phyloP scores from a whole-genome alignment of 92 coral and sea anemone species.

The Porites lobata region DNA sequence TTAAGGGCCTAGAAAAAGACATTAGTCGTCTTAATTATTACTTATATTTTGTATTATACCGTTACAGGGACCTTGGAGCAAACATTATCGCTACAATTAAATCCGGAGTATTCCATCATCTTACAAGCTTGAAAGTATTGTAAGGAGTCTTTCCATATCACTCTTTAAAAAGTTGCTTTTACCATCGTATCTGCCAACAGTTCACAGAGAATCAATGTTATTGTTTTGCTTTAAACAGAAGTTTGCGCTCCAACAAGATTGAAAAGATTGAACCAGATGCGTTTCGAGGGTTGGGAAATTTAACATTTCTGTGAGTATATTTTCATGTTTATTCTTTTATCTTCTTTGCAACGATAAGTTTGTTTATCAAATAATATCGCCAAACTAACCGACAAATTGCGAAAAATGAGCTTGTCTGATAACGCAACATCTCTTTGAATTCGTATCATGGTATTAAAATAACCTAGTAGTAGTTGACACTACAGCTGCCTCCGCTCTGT shows the following conservation, averaged over 20 bases:
- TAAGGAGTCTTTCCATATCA: constrained; percentile 30
- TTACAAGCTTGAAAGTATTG: constrained; percentile 53
- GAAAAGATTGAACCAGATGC: constrained; percentile 37
- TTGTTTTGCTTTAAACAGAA: constrained; percentile 26
- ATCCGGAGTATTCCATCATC: constrained; percentile 27
- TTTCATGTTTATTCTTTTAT: too few species aligned
- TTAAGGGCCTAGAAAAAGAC: too few species aligned
- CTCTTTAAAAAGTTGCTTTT: too few species aligned
- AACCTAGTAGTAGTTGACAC: too few species aligned
- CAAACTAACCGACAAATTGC: too few species aligned
- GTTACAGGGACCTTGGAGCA: constrained; percentile 52
- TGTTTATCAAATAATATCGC: too few species aligned
- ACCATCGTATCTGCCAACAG: too few species aligned
- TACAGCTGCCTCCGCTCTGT: too few species aligned
- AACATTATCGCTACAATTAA: constrained; percentile 32
- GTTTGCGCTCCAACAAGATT: constrained; percentile 37
- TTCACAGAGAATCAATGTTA: background rate
- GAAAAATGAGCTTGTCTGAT: too few species aligned
- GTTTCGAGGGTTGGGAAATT: constrained; percentile 38
- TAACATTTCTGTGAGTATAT: constrained; percentile 49
- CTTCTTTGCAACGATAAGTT: too few species aligned
- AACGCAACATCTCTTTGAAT: too few species aligned
- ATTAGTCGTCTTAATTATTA: background rate
- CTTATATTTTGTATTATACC: background rate
- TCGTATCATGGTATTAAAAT: too few species aligned